phyloP scores from a whole-genome alignment of 2,888 invertebrate species.

The Halictus quadricinctus region DNA sequence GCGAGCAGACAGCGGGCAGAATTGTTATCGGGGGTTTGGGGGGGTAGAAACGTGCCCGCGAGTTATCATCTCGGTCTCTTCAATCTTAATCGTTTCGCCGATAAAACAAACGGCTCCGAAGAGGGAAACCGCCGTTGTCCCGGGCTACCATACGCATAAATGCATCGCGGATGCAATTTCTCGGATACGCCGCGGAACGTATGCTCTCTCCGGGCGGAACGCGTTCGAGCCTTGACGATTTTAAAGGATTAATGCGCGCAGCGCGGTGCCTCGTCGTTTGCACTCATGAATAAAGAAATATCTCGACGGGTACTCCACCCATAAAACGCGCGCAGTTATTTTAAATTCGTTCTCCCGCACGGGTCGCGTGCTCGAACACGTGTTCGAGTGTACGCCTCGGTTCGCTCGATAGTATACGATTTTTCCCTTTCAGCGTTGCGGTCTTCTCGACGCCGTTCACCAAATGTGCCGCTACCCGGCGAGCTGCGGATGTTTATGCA shows the following conservation, averaged over 20 bases:
- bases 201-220: neutral
- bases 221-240: conserved; percentile 37
- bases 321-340: conserved; percentile 61
- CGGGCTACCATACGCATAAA: neutral
- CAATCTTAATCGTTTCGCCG: conserved; percentile 12
- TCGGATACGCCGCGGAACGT: conserved; percentile 17
- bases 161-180: conserved; percentile 17
- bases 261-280: conserved; percentile 42
- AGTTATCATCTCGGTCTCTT: conserved; percentile 14
- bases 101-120: conserved; percentile 15
- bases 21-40: neutral
- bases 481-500: neutral
- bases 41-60: neutral
- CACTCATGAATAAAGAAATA: conserved; percentile 58
- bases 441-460: conserved; percentile 8
- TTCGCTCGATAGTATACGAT: conserved; percentile 27
- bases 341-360: conserved; percentile 60
- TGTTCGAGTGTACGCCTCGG: conserved; percentile 35
- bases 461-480: neutral
- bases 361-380: conserved; percentile 55
- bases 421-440: conserved; percentile 20
- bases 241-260: conserved; percentile 48
- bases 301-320: conserved; percentile 49
- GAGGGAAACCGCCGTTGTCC: neutral
- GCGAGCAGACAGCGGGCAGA: neutral